Conservation (phyloP, 2,113 vertebrate genomes). For the Python bivittatus region DNA sequence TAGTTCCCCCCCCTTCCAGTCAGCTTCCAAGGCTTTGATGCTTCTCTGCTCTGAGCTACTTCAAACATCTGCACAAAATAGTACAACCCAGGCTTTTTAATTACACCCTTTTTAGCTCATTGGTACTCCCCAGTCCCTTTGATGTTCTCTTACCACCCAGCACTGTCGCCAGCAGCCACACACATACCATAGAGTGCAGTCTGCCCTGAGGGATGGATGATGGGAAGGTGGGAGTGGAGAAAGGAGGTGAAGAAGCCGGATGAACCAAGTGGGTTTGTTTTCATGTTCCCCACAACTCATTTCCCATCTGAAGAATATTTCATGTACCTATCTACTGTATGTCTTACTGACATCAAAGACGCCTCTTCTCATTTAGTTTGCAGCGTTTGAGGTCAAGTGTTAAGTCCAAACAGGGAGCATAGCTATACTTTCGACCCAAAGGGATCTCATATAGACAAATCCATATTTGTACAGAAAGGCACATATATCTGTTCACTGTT, state of each 20-base stretch:
- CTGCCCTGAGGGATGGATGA: constrained; percentile 48
- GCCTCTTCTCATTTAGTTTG: neutral
- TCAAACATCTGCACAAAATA: constrained; percentile 57
- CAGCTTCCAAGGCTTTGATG: constrained; percentile 44
- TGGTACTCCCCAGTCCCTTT: constrained; percentile 58
- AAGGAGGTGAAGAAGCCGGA: constrained; percentile 24
- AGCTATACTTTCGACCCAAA: neutral
- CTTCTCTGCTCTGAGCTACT: constrained; percentile 57
- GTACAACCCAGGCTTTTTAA: constrained; percentile 56
- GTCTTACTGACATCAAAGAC: neutral
- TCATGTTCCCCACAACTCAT: neutral
- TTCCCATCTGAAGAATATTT: constrained; percentile 1
- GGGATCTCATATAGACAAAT: no score
- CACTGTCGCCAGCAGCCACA: constrained; percentile 52
- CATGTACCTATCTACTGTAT: neutral
- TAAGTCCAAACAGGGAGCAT: neutral
- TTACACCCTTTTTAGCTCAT: constrained; percentile 51
- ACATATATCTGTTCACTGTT: neutral
- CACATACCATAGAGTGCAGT: constrained; percentile 40
- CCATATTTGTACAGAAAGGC: neutral
- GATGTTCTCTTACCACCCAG: constrained; percentile 66
- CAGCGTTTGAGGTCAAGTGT: neutral
- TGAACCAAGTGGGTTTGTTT: constrained; percentile 32
- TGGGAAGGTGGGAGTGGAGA: constrained; percentile 50
- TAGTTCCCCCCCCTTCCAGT: constrained; percentile 2